Evolutionary conservation across 35 echinoderm and acorn worm genomes (phyloP).

Genomic region (Stichopus chloronotus): DNA sequence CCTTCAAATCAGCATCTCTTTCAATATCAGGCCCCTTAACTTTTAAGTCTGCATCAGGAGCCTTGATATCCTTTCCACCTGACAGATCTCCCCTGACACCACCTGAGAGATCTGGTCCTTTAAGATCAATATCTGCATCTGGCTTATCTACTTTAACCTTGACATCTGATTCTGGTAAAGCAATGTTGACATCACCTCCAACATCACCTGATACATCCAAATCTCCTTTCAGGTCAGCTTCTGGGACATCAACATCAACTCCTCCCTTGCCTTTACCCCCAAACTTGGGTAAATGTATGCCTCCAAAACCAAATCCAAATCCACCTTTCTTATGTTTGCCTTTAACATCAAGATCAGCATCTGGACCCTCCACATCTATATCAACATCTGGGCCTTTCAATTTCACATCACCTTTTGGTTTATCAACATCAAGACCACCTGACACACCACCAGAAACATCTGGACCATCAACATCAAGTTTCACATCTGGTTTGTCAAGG

Average conservation of each 20-base stretch:
- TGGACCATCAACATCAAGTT: constrained; percentile 54
- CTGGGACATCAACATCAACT: constrained; percentile 66
- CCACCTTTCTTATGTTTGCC: constrained; percentile 39
- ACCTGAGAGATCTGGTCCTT: neutral
- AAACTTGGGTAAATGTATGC: constrained; percentile 43
- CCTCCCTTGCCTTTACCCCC: constrained; percentile 63
- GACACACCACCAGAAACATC: constrained; percentile 27
- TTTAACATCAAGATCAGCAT: constrained; percentile 32
- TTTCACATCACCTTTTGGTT: constrained; percentile 34
- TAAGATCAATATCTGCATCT: constrained; percentile 56
- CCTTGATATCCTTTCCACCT: constrained; percentile 58
- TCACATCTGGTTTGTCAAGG: constrained; percentile 42
- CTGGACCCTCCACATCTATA: neutral
- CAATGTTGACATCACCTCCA: constrained; percentile 40
- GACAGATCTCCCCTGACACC: neutral
- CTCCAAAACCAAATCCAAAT: constrained; percentile 26
- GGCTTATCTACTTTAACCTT: constrained; percentile 8
- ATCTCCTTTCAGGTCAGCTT: constrained; percentile 63
- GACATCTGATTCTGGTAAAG: constrained; percentile 53
- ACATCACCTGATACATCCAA: constrained; percentile 47
- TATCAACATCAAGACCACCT: constrained; percentile 48
- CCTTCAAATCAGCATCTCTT: constrained; percentile 57
- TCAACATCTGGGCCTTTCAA: neutral
- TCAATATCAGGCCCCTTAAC: neutral
- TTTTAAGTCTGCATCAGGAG: constrained; percentile 55